phyloP scores from a whole-genome alignment of 2,888 invertebrate species.

The Calephelis perditalis region DNA sequence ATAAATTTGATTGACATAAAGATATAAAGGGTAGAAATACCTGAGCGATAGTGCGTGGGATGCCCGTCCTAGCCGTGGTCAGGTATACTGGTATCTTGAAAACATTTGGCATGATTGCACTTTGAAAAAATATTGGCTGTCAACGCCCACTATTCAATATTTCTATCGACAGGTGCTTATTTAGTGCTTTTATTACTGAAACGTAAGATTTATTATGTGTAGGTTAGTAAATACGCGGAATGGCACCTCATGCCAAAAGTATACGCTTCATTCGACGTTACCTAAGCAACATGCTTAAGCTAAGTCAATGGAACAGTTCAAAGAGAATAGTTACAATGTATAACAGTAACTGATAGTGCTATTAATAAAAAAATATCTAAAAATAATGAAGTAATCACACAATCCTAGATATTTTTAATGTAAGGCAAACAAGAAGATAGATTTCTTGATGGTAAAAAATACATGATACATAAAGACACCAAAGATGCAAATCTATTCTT shows the following conservation, averaged over 20 bases:
- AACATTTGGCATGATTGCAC: slow-evolving; percentile 35
- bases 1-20: slow-evolving; percentile 39
- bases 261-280: not conserved
- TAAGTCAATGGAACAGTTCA: too few relatives aligned
- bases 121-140: slow-evolving; percentile 29
- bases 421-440: too few relatives aligned
- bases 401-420: too few relatives aligned
- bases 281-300: too few relatives aligned
- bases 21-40: slow-evolving; percentile 42
- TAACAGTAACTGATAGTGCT: too few relatives aligned
- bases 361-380: too few relatives aligned
- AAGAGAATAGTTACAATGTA: too few relatives aligned
- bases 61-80: slow-evolving; percentile 35
- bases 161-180: slow-evolving; percentile 29
- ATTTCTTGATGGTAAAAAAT: too few relatives aligned
- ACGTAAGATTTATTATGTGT: slow-evolving; percentile 9
- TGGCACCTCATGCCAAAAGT: slow-evolving; percentile 13
- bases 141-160: slow-evolving; percentile 25
- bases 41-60: slow-evolving; percentile 50
- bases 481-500: too few relatives aligned
- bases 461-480: too few relatives aligned
- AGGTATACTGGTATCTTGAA: slow-evolving; percentile 33
- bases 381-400: too few relatives aligned
- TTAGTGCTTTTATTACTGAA: slow-evolving; percentile 16
- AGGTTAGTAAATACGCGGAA: slow-evolving; percentile 4